Conservation (phyloP, 1,140 invertebrate species). For the Brachionus angularis region DNA sequence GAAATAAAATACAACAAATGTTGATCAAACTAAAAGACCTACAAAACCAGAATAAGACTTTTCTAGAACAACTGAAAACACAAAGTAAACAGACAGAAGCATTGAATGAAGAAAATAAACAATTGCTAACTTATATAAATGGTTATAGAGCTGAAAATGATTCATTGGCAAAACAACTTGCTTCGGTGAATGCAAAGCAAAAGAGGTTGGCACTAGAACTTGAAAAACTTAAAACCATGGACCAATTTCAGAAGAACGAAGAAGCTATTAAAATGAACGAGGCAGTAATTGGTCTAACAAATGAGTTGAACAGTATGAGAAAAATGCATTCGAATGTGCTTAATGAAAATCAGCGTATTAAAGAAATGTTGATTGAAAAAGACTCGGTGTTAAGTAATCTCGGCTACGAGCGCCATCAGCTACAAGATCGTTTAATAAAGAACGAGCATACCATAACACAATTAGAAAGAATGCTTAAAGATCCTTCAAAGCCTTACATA, state of each 20-base stretch:
- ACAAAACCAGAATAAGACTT: slow-evolving; percentile 14
- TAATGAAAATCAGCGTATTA: slow-evolving; percentile 41
- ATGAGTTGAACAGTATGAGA: slow-evolving; percentile 32
- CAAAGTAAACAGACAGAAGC: slow-evolving; percentile 41
- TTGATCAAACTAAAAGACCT: slow-evolving; percentile 33
- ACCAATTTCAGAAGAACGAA: slow-evolving; percentile 36
- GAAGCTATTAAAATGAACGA: slow-evolving; percentile 44
- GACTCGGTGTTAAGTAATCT: slow-evolving; percentile 26
- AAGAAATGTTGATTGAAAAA: slow-evolving; percentile 44
- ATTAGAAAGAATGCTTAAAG: slow-evolving; percentile 40
- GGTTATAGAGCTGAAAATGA: slow-evolving; percentile 41
- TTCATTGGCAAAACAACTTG: slow-evolving; percentile 41
- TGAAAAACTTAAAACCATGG: slow-evolving; percentile 36
- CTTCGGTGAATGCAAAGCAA: slow-evolving; percentile 40
- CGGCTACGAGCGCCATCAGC: slow-evolving; percentile 41
- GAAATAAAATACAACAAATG: slow-evolving; percentile 34
- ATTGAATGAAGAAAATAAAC: slow-evolving; percentile 41
- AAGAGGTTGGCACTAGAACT: slow-evolving; percentile 40
- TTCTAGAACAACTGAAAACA: slow-evolving; percentile 33
- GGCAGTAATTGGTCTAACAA: slow-evolving; percentile 34
- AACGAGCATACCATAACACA: slow-evolving; percentile 42
- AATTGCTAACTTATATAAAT: slow-evolving; percentile 37
- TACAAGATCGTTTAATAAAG: slow-evolving; percentile 43
- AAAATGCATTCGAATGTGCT: slow-evolving; percentile 40
- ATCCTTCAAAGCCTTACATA: slow-evolving; percentile 30